A percentile compares a stretch with the other conserved stretches of the same genome.
Evolutionary conservation across 2,797 vertebrate species (phyloP).

Genomic region (Anabas testudineus): DNA sequence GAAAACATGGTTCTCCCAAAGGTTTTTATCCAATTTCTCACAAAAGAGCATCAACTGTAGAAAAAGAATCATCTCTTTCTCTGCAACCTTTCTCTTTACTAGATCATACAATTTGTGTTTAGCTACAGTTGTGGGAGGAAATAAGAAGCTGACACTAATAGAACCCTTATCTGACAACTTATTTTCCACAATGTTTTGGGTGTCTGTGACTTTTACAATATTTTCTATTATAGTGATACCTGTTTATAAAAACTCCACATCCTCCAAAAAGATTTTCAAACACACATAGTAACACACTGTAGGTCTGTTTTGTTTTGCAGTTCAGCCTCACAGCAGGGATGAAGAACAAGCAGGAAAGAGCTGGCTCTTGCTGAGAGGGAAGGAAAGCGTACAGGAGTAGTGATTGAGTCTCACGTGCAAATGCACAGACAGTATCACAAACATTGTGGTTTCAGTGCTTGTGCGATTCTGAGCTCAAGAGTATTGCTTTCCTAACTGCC

Average conservation of each 20-base stretch:
- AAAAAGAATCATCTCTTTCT: conserved; percentile 11
- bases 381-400: neutral
- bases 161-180: conserved; percentile 2
- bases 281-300: neutral
- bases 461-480: conserved; percentile 21
- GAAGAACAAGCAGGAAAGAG: conserved; percentile 46
- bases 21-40: conserved; percentile 26
- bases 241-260: neutral
- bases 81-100: conserved; percentile 12
- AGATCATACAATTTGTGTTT: conserved; percentile 31
- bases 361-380: conserved; percentile 22
- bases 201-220: conserved; percentile 6
- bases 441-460: conserved; percentile 11
- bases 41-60: conserved; percentile 22
- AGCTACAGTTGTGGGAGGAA: conserved; percentile 18
- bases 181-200: neutral
- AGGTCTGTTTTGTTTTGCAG: conserved; percentile 27
- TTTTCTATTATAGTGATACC: conserved; percentile 22
- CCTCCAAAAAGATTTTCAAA: neutral
- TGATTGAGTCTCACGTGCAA: conserved; percentile 1
- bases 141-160: neutral
- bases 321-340: conserved; percentile 44
- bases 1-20: conserved; percentile 18
- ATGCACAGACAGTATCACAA: conserved; percentile 12
- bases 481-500: conserved; percentile 8